Base-by-base conservation (phyloP, 2,888 invertebrate genomes). In the Plagodis dolabraria region DNA sequence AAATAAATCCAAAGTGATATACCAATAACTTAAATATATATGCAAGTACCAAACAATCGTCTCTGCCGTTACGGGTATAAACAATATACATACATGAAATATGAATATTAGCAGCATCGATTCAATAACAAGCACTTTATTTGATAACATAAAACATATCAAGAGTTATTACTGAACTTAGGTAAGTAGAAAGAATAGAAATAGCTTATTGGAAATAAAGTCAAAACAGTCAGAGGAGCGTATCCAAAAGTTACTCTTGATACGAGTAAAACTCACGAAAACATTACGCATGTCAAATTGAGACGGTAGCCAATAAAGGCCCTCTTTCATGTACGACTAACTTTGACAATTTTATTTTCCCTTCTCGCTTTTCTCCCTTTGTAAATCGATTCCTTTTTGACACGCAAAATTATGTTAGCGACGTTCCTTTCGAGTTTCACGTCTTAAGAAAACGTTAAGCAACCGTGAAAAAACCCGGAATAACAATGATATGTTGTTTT, bases 311-410 rank as follows among this genome's bases (percentile, higher is more conserved):
- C 67, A 71, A 79, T 74, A 77, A 74, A 69, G 57, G 62, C 47
- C 60, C 67, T 53, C 72, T 79, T 75, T 70, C 62, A 71, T 64
- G 65, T 67, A 58, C 50, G 74, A 75, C 53, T 71, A 67, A 68
- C 72, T 76, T 70, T 65, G 66, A 72, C 55, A 58, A 74, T 76
- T 60, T 49, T 46, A 53, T 52, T 52, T 48, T 73, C 60, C 52
- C 63, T 59, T 67, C 60, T 60, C 64, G 53, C 67, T 70, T 56
- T 56, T 57, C 55, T 22, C 50, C 64, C 63, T 55, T 68, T 67
- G 65, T 68, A 75, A 76, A 77, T 77, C 74, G 72, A 78, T 76
- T 70, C 68, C 53, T 63, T 64, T 74, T 73, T 71, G 74, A 70
- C 64, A 72, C 69, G 65, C 65, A 64, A 70, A 73, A 80, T 76